Evolutionary conservation across 2,797 vertebrate species (phyloP).

Genomic region (Muraenolepis orangiensis): DNA sequence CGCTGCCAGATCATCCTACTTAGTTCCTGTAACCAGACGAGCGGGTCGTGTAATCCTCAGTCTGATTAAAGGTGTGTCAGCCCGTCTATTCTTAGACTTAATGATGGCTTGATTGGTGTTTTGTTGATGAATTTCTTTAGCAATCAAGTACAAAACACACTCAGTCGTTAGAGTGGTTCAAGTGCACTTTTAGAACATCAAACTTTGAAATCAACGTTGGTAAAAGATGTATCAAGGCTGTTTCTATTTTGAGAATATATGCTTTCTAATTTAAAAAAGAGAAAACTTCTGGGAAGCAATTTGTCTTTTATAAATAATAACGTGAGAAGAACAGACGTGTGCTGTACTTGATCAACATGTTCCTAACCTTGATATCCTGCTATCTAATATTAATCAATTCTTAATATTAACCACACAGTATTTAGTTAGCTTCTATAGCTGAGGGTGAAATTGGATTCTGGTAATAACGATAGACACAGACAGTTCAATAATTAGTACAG

Average conservation of each 20-base stretch:
- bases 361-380: slow-evolving; percentile 31
- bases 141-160: not conserved
- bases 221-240: not conserved
- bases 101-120: not conserved
- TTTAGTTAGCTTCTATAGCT: slow-evolving; percentile 42
- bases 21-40: not conserved
- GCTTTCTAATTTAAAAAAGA: not conserved
- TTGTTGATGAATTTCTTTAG: not conserved
- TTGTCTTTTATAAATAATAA: slow-evolving; percentile 35
- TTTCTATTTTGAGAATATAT: not conserved
- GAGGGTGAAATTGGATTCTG: slow-evolving; percentile 48
- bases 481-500: slow-evolving; percentile 9
- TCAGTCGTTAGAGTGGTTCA: not conserved
- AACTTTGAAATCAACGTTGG: not conserved
- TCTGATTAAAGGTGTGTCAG: not conserved
- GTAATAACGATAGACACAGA: slow-evolving; percentile 7
- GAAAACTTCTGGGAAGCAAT: slow-evolving; percentile 6
- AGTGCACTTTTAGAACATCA: not conserved
- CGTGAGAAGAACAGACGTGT: slow-evolving; percentile 12
- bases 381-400: slow-evolving; percentile 46
- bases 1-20: not conserved
- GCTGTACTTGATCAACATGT: slow-evolving; percentile 22
- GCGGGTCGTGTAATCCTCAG: not conserved
- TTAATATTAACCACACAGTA: slow-evolving; percentile 40
- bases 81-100: not conserved